A percentile compares a stretch with the other conserved stretches of the same genome.
Conservation (phyloP, 2,797 vertebrate species). For the Anguilla pacifica region DNA sequence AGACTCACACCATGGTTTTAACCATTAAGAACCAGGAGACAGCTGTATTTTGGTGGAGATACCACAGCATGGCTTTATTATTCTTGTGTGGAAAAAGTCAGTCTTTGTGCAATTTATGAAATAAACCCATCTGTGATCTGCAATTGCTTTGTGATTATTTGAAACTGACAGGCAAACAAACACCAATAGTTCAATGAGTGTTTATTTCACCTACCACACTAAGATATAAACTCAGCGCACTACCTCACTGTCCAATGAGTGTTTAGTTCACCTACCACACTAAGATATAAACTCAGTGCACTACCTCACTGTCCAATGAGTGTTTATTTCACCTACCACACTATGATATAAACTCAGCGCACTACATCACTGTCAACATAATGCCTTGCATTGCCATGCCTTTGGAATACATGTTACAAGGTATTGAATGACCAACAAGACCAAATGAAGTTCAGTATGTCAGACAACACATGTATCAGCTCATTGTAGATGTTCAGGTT, state of each 20-base stretch:
- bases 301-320: not conserved
- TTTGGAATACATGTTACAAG: not conserved
- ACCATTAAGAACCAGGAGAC: not conserved
- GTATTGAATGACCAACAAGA: not conserved
- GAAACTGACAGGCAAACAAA: constrained; percentile 7
- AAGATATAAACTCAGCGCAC: not conserved
- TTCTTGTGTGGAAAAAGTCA: not conserved
- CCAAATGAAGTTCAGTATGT: not conserved
- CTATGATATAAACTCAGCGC: not conserved
- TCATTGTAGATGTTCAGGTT: not conserved
- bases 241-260: not conserved
- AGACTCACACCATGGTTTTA: not conserved
- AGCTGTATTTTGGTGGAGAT: not conserved
- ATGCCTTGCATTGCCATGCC: not conserved
- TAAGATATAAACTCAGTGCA: not conserved
- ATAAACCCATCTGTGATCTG: constrained; percentile 62
- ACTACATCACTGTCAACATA: not conserved
- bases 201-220: not conserved
- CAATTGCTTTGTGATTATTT: constrained; percentile 54
- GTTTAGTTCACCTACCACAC: not conserved
- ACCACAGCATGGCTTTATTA: not conserved
- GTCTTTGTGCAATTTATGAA: constrained; percentile 50
- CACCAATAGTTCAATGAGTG: not conserved
- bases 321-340: not conserved
- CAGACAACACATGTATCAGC: not conserved